Percentiles rank a stretch among this genome's conserved stretches.
These are phyloP conservation scores for Struthio camelus DNA, from an alignment of 2,113 vertebrate genomes.

Conservation along the genomic window DNA sequence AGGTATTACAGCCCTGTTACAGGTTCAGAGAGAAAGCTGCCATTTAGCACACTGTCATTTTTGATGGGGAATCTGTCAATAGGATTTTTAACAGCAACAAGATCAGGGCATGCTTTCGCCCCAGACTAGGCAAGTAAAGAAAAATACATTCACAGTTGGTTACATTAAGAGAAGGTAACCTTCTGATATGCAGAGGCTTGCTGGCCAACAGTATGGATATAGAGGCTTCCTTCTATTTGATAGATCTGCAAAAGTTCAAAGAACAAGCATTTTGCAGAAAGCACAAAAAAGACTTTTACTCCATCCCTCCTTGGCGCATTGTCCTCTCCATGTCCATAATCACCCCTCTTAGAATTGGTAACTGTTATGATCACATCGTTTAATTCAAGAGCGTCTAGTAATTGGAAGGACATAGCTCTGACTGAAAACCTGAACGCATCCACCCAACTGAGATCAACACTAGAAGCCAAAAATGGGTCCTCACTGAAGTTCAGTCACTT, in stretches of 20 bases:
- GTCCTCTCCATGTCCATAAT: rapidly evolving
- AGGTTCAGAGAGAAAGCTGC: not conserved
- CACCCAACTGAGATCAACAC: not conserved
- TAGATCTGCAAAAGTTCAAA: not conserved
- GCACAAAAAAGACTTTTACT: not conserved
- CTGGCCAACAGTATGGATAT: not conserved
- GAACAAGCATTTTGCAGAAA: not conserved
- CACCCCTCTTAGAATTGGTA: not conserved
- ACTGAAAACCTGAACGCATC: not conserved
- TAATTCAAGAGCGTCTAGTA: not conserved
- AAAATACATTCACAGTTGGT: not conserved
- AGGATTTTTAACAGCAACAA: not conserved
- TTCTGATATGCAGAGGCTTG: not conserved
- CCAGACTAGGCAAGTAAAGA: not conserved
- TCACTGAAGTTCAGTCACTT: not conserved
- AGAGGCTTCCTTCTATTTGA: not conserved
- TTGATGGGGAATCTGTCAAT: not conserved
- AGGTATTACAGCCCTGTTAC: rapidly evolving
- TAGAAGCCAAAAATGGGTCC: not conserved
- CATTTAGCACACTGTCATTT: rapidly evolving
- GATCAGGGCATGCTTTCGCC: not conserved
- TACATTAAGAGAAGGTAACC: no score
- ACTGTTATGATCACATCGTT: rapidly evolving
- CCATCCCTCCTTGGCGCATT: not conserved
- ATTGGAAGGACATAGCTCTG: not conserved